Evolutionary conservation across 2,797 vertebrate genomes (phyloP).

Genomic region (Pelochelys cantorii): DNA sequence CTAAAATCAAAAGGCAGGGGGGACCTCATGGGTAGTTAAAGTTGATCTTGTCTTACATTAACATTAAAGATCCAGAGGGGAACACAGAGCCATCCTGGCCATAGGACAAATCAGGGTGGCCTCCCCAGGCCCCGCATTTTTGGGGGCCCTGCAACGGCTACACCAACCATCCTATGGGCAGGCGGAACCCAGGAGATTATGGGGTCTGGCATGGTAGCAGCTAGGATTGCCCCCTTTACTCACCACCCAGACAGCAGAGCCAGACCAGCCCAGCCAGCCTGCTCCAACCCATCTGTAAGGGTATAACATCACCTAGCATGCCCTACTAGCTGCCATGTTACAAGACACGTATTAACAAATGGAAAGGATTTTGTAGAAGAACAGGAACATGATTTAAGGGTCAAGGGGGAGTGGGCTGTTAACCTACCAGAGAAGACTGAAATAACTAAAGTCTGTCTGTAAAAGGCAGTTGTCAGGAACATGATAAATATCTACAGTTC

Average conservation of each 20-base stretch:
- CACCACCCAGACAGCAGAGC: too few species aligned
- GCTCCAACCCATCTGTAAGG: not conserved
- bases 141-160: too few species aligned
- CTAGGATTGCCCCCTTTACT: too few species aligned
- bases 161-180: too few species aligned
- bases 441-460: not conserved
- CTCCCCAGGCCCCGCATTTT: too few species aligned
- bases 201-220: too few species aligned
- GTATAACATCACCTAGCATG: not conserved
- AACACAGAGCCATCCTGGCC: too few species aligned
- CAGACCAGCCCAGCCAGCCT: too few species aligned
- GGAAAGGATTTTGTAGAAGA: not conserved
- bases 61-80: not conserved
- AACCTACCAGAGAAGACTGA: not conserved
- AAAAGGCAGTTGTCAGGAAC: not conserved
- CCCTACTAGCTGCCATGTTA: fast-evolving
- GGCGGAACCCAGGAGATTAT: too few species aligned
- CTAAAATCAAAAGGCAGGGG: fast-evolving
- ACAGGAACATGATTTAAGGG: not conserved
- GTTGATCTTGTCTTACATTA: not conserved
- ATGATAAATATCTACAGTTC: not conserved
- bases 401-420: not conserved
- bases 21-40: not conserved
- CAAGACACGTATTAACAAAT: not conserved
- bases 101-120: too few species aligned